A percentile compares a stretch with the other conserved stretches of the same genome.
These are phyloP conservation scores for Nymphalis urticae DNA, from an alignment of 2,888 invertebrate genomes.

Conservation along the genomic window DNA sequence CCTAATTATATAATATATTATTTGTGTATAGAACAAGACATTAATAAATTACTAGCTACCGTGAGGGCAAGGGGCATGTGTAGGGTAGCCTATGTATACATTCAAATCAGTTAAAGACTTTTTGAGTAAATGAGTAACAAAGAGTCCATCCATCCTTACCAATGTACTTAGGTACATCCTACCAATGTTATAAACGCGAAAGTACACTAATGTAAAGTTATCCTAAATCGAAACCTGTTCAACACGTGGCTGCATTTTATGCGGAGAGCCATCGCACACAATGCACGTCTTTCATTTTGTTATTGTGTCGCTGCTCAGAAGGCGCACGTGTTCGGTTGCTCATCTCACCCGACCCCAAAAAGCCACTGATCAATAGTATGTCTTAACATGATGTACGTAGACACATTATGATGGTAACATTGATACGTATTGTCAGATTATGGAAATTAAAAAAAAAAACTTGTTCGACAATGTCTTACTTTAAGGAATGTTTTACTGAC, in stretches of 20 bases:
- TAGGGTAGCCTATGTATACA: no score
- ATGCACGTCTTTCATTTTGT: conserved; percentile 70
- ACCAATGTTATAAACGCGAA: no score
- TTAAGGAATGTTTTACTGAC: not conserved
- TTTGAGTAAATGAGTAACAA: no score
- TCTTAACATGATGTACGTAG: conserved; percentile 44
- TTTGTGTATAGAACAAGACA: not conserved
- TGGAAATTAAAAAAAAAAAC: conserved; percentile 27
- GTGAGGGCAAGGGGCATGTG: no score
- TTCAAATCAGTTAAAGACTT: no score
- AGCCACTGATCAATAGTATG: conserved; percentile 42
- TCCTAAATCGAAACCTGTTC: conserved; percentile 64
- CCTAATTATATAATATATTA: not conserved
- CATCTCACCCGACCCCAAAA: conserved; percentile 52
- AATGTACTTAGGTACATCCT: not conserved
- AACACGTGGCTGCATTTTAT: conserved; percentile 66
- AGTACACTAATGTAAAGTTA: conserved; percentile 2
- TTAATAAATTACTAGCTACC: not conserved
- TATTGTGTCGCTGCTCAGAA: conserved; percentile 67
- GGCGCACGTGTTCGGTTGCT: conserved; percentile 70
- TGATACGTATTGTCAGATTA: conserved; percentile 28
- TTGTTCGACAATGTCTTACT: not conserved
- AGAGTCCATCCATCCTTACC: not conserved
- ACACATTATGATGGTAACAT: conserved; percentile 35
- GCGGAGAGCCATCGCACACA: conserved; percentile 55